Percentiles rank a stretch among this genome's conserved stretches.
phyloP scores from a whole-genome alignment of 2,888 invertebrate species.

The Calliopum simillimum region DNA sequence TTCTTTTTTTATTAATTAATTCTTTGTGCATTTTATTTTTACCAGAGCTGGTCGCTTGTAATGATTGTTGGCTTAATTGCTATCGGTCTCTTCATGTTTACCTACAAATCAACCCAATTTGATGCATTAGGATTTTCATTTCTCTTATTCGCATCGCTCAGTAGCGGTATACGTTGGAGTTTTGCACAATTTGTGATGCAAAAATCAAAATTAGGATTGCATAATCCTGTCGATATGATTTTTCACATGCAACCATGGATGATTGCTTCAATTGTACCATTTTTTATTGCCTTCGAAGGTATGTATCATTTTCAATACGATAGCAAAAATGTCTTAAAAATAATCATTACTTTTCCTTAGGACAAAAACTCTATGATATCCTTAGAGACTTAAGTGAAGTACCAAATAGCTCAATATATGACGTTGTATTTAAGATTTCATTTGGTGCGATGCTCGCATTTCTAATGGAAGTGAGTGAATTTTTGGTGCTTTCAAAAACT shows the following conservation, averaged over 20 bases:
- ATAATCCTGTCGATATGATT: constrained; percentile 98
- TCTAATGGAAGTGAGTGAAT: constrained; percentile 95
- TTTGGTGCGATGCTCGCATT: constrained; percentile 90
- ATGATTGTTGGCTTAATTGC: constrained; percentile 92
- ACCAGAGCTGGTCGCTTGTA: constrained; percentile 89
- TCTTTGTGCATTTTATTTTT: constrained; percentile 52
- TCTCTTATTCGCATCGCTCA: constrained; percentile 89
- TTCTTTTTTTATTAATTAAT: background rate
- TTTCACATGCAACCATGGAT: constrained; percentile 99
- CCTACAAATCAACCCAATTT: constrained; percentile 97
- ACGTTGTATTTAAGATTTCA: constrained; percentile 73
- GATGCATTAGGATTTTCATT: constrained; percentile 90
- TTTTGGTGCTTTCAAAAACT: constrained; percentile 90
- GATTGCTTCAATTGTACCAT: constrained; percentile 90
- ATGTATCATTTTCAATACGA: constrained; percentile 18
- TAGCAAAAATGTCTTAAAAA: background rate
- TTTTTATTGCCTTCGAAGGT: constrained; percentile 93
- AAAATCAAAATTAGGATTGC: constrained; percentile 87
- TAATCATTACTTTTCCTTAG: constrained; percentile 44
- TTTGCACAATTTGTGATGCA: constrained; percentile 96
- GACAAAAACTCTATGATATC: constrained; percentile 48
- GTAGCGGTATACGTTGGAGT: constrained; percentile 96
- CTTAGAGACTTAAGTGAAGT: constrained; percentile 46
- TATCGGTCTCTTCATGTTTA: constrained; percentile 92
- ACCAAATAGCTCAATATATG: constrained; percentile 64